Evolutionary conservation across 2,113 vertebrate genomes (phyloP), one percentile per base, ranked within the genome.

Genomic region (Tragelaphus imberbis): DNA sequence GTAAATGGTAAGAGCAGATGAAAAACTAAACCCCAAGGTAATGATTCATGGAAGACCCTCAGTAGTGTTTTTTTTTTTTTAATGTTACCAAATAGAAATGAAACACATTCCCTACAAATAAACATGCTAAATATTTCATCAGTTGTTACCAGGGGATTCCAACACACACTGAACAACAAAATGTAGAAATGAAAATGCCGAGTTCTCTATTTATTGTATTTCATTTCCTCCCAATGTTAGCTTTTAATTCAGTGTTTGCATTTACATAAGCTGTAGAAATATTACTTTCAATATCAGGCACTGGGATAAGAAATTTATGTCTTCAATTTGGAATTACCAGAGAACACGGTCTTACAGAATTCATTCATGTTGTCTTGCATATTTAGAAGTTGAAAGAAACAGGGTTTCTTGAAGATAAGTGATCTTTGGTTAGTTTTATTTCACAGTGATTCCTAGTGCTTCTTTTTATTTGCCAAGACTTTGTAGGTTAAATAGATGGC

Each of bases 51-150:
- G 58, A 96, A 16, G 49, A 56, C 40, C 91, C 44, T 44, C 56
- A 86, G 59, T 16, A 89, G 51, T 27, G 21, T 71, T 84, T 55
- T 90, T 81, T 81, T 88, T 47, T 49, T 49, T 49, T 11, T 95
- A 89, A 36, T 36, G 58, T 40, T 88, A n/a, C 56, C 4, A 15
- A 19, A 13, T 19, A 92, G 28, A 96, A 95, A 97, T 91, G 63
- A 84, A 97, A 96, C 88, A 81, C 7, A 79, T 81, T 28, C 49
- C 36, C 44, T 95, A 28, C 53, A 97, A 91, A 93, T 84, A 94
- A 95, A 44, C 85, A 94, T 88, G 27, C 27, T 92, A 95, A 95
- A 89, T 97, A 95, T 95, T 95, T 97, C 86, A 97, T 92, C 93
- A 97, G 71, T 84, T 58, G 53, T 91, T 95, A 81, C 81, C 59